Evolutionary conservation across 1,140 invertebrate genomes (phyloP).

Genomic region (Ceratosolen solmsi): DNA sequence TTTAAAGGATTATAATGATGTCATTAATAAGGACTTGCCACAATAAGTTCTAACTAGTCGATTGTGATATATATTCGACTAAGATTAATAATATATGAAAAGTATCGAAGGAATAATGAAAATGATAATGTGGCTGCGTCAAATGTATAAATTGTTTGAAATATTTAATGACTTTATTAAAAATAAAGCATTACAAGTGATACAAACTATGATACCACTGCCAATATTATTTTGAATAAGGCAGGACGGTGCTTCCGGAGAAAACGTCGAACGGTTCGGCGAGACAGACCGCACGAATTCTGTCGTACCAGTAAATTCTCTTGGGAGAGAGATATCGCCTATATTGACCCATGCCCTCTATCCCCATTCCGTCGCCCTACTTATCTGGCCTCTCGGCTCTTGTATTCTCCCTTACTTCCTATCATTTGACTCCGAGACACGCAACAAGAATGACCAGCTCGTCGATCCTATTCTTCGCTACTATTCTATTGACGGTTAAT

Average conservation of each 20-base stretch:
- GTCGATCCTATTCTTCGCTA: not conserved
- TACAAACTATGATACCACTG: too few relatives aligned
- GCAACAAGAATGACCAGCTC: conserved; percentile 5
- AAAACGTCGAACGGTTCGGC: not conserved
- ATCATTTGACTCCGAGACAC: conserved; percentile 12
- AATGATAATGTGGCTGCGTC: too few relatives aligned
- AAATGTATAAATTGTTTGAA: too few relatives aligned
- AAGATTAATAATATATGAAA: too few relatives aligned
- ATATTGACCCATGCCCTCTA: conserved; percentile 27
- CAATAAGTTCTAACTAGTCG: too few relatives aligned
- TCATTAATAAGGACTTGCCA: too few relatives aligned
- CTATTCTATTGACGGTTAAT: not conserved
- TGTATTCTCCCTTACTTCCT: not conserved
- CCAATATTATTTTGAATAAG: too few relatives aligned
- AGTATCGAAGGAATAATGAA: too few relatives aligned
- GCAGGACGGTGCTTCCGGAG: not conserved
- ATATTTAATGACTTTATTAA: too few relatives aligned
- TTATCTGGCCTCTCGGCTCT: conserved; percentile 21
- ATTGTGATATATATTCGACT: too few relatives aligned
- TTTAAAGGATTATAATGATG: too few relatives aligned
- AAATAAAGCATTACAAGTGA: too few relatives aligned
- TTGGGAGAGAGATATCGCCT: conserved; percentile 1
- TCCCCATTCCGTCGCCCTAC: conserved; percentile 2
- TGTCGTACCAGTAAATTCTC: conserved; percentile 16
- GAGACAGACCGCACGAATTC: not conserved